Percentiles rank a stretch among this genome's conserved stretches.
These are phyloP conservation scores for Eupithecia vulgata DNA, from an alignment of 2,888 invertebrate species.

Conservation along the genomic window DNA sequence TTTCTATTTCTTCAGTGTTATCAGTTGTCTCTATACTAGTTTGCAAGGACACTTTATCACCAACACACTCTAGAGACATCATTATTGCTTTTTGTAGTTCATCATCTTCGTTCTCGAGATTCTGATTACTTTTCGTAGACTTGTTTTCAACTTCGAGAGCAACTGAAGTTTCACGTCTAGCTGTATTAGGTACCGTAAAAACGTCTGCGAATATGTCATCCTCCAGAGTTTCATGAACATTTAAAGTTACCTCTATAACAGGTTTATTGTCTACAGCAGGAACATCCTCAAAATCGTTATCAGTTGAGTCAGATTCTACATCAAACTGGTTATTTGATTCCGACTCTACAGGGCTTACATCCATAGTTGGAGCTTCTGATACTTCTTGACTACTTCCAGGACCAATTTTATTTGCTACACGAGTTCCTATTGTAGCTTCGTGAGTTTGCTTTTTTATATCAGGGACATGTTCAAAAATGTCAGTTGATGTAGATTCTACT, in stretches of 20 bases:
- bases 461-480: background rate
- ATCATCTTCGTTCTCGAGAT: constrained; percentile 33
- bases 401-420: background rate
- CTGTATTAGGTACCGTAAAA: constrained; percentile 66
- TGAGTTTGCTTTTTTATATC: background rate
- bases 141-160: constrained; percentile 11
- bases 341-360: constrained; percentile 4
- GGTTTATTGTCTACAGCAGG: constrained; percentile 59
- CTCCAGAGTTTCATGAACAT: constrained; percentile 60
- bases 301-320: constrained; percentile 60
- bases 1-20: constrained; percentile 8
- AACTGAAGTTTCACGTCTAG: constrained; percentile 25
- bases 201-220: constrained; percentile 90
- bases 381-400: background rate
- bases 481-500: background rate
- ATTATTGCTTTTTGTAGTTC: constrained; percentile 43
- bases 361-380: background rate
- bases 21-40: constrained; percentile 1
- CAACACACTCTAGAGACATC: constrained; percentile 42
- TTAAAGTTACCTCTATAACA: constrained; percentile 75
- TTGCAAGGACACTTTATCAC: constrained; percentile 16
- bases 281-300: constrained; percentile 83
- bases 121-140: background rate
- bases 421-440: background rate
- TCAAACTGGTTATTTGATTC: constrained; percentile 29